phyloP scores from a whole-genome alignment of 1,140 invertebrate genomes.

The Drosophila micromelanica region DNA sequence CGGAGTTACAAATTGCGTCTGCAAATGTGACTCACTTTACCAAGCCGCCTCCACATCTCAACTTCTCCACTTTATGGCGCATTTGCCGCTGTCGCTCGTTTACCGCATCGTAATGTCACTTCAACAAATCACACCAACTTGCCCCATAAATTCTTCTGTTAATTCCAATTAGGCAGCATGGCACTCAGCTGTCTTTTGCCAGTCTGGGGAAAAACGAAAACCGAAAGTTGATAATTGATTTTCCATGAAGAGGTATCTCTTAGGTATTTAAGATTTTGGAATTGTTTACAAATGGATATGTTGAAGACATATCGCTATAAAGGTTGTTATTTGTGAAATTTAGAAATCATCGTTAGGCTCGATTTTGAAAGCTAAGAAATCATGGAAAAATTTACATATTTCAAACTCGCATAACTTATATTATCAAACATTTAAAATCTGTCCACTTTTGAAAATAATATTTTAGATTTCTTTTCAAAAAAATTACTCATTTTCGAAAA shows the following conservation, averaged over 20 bases:
- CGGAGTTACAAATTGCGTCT: constrained; percentile 73
- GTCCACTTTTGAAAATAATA: too few relatives aligned
- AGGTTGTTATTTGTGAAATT: too few relatives aligned
- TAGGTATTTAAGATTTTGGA: not conserved
- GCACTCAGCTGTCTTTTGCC: constrained; percentile 42
- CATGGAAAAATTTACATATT: too few relatives aligned
- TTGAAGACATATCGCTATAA: too few relatives aligned
- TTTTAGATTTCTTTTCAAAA: too few relatives aligned
- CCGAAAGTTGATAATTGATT: constrained; percentile 48
- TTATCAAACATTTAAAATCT: too few relatives aligned
- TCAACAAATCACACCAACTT: constrained; percentile 77
- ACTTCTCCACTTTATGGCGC: constrained; percentile 46
- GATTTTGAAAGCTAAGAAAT: too few relatives aligned
- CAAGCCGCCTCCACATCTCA: constrained; percentile 24
- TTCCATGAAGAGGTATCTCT: constrained; percentile 27
- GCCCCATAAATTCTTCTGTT: constrained; percentile 69
- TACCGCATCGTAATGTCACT: constrained; percentile 77
- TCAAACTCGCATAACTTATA: too few relatives aligned
- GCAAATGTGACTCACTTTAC: constrained; percentile 65
- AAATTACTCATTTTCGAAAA: too few relatives aligned
- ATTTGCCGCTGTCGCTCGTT: constrained; percentile 54
- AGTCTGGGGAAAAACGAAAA: constrained; percentile 11
- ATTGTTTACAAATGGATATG: not conserved
- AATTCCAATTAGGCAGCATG: constrained; percentile 71
- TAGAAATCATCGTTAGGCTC: too few relatives aligned